These are phyloP conservation scores for Coleophora deauratella DNA, from an alignment of 2,888 invertebrate species.

Conservation along the genomic window DNA sequence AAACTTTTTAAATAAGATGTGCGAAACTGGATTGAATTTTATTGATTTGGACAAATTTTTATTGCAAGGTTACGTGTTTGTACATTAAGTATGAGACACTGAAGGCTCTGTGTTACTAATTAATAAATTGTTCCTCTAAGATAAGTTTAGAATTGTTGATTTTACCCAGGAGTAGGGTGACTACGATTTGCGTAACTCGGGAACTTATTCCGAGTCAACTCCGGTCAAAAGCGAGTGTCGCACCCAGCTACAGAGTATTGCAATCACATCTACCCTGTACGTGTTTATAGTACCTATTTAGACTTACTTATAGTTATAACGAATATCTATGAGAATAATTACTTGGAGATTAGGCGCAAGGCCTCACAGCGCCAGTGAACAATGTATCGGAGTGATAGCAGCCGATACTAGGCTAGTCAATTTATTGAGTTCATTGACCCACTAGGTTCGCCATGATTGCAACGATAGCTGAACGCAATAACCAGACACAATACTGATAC, in stretches of 20 bases:
- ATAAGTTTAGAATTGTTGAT: too few relatives aligned
- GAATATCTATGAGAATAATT: slow-evolving; percentile 56
- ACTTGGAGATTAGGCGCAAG: slow-evolving; percentile 35
- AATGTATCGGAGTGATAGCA: slow-evolving; percentile 35
- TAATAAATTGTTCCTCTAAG: too few relatives aligned
- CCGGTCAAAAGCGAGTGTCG: slow-evolving; percentile 32
- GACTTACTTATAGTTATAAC: slow-evolving; percentile 57
- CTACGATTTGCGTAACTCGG: neutral
- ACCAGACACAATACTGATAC: too few relatives aligned
- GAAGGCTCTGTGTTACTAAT: too few relatives aligned
- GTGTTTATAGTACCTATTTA: slow-evolving; percentile 65
- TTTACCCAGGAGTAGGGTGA: slow-evolving; percentile 6
- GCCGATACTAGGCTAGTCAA: slow-evolving; percentile 19
- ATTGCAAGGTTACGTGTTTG: too few relatives aligned
- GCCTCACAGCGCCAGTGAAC: slow-evolving; percentile 46
- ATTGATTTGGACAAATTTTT: too few relatives aligned
- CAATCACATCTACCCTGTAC: slow-evolving; percentile 71
- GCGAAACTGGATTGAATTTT: too few relatives aligned
- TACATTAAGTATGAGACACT: too few relatives aligned
- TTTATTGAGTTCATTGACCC: too few relatives aligned
- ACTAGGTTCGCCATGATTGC: too few relatives aligned
- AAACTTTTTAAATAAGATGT: too few relatives aligned
- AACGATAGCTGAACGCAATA: too few relatives aligned
- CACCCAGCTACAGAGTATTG: slow-evolving; percentile 65
- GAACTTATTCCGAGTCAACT: neutral